Evolutionary conservation across 1,140 invertebrate species (phyloP), one percentile per base, ranked within the genome.

Genomic region (Bombus breviceps): DNA sequence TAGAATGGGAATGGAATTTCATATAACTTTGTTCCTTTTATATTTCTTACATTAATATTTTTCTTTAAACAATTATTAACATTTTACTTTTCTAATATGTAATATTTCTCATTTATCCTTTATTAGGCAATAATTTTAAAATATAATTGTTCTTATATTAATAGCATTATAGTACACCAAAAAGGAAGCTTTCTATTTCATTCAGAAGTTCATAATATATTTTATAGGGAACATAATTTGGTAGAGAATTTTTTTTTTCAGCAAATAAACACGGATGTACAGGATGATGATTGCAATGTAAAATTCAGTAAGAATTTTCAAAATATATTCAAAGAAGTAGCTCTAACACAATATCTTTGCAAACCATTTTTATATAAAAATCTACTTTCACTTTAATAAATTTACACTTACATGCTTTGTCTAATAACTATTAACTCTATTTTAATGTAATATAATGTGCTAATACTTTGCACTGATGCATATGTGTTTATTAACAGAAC

Each of bases 241-340:
- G 66, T 89, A 89, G 90, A 69, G 34, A 81, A 79, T 89, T 85
- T 66, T 90, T 91, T 59, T 83, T 91, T 91, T 90, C 90, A 91
- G 90, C 85, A 73, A 88, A 62, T 91, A 90, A 89, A 66, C 84
- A 83, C 83, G 32, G 88, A 81, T 83, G 69, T 89, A 76, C 77
- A 72, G 87, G 77, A 81, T 66, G 89, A 82, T 85, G 77, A 76
- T 85, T 81, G 69, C 88, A 57, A 81, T 87, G 39, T 89, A 77
- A 90, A 82, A 87, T 87, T 83, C 85, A 89, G 90, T 91, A 91
- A 91, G 90, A 83, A 81, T 83, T 39, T 39, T 87, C 74, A 87
- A 62, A 73, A 75, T 88, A 80, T 79, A 88, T 80, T 79, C 86
- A 80, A 25, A 85, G 25, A 82, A 90, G 57, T 78, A 82, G 62